These are phyloP conservation scores for Zelostemma sp. DNA, from an alignment of 1,140 invertebrate genomes.

Conservation along the genomic window DNA sequence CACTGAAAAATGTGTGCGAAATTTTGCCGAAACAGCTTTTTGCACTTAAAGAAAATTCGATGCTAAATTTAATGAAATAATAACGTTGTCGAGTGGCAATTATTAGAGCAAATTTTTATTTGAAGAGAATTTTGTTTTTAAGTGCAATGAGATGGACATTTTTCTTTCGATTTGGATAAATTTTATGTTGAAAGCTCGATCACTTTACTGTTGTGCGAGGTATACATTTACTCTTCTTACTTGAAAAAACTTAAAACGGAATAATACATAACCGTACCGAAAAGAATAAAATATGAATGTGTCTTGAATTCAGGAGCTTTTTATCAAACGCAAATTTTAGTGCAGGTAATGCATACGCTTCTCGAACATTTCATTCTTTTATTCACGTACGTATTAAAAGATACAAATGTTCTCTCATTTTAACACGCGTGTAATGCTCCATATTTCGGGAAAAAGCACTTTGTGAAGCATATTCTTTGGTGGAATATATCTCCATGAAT, in stretches of 20 bases:
- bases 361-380: slow-evolving; percentile 16
- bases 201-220: no score
- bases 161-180: no score
- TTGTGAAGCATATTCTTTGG: not conserved
- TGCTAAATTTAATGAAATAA: no score
- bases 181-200: no score
- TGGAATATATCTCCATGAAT: not conserved
- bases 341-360: slow-evolving; percentile 20
- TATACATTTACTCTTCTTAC: no score
- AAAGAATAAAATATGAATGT: slow-evolving; percentile 33
- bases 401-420: slow-evolving; percentile 1
- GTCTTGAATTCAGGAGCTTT: slow-evolving; percentile 26
- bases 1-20: no score
- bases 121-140: no score
- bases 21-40: no score
- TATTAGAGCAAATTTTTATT: no score
- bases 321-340: slow-evolving; percentile 29
- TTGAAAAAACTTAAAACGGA: slow-evolving; percentile 34
- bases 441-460: not conserved
- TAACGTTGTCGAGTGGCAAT: no score
- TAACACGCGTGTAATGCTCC: not conserved
- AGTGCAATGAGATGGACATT: no score
- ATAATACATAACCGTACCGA: slow-evolving; percentile 37
- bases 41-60: no score
- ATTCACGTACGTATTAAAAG: slow-evolving; percentile 17